Evolutionary conservation across 2,113 vertebrate species (phyloP), one percentile per base, ranked within the genome.

Genomic region (Centropristis striata): DNA sequence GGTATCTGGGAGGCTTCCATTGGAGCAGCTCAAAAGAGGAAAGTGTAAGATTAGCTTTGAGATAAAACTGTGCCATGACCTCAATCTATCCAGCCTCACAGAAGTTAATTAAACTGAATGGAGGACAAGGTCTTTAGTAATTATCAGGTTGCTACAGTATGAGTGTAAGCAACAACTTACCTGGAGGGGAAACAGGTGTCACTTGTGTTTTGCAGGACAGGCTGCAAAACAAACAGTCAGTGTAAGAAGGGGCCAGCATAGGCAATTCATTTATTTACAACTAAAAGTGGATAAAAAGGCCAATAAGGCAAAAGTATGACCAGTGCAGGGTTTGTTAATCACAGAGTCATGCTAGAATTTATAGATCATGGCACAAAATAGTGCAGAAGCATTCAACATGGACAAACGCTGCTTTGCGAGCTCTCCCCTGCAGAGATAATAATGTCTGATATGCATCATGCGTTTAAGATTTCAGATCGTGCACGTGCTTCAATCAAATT

Each of bases 1-100:
- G 70, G 80, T 75, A 84, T 85, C 81, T 80, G 82, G 79, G 88
- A 78, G 55, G 88, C 51, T 80, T 86, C 86, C 77, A 77, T 14
- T 63, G 78, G 77, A 73, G 86, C 61, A 65, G 61, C 75, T 92
- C 87, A 85, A 87, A 87, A 88, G 91, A 85, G 90, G 86, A 92
- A 91, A 86, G 90, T 86, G n/a, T 91, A 92, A 91, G 83, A 81
- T 92, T 90, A 93, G 83, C 81, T 81, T 73, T 72, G 79, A 4
- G 79, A 79, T 80, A 77, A 87, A 91, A 78, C 44, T 80, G 83
- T 73, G 53, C 42, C 70, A 27, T 88, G 84, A 90, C 88, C 75
- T 91, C 85, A 66, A 78, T 80, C 64, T 68, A 21, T 58, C 41
- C 23, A 23, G 14, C 49, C 80, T 68, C 75, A 53, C 57, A 59